A percentile compares a stretch with the other conserved stretches of the same genome.
Conservation (phyloP, 2,888 invertebrate genomes). For the Tachina lurida region DNA sequence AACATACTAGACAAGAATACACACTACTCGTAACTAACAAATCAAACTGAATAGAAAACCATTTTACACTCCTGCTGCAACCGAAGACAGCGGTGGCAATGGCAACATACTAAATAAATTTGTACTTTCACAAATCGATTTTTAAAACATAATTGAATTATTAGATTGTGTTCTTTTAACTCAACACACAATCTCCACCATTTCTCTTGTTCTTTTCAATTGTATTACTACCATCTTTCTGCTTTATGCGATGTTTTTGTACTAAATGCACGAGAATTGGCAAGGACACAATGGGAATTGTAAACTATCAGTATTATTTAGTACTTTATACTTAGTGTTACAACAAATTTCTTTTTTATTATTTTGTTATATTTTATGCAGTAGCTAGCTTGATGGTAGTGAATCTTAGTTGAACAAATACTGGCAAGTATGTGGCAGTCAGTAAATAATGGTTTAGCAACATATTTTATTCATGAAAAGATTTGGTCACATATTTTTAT, state of each 20-base stretch:
- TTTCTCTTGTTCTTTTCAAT: not conserved
- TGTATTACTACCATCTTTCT: not conserved
- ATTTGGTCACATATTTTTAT: not conserved
- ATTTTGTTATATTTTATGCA: slow-evolving; percentile 1
- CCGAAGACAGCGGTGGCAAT: slow-evolving; percentile 16
- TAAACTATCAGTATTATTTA: slow-evolving; percentile 30
- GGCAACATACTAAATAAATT: slow-evolving; percentile 52
- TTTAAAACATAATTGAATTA: slow-evolving; percentile 70
- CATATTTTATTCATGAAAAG: not conserved
- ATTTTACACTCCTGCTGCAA: slow-evolving; percentile 20
- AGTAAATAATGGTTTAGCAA: slow-evolving; percentile 45
- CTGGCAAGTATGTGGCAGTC: slow-evolving; percentile 8
- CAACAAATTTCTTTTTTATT: not conserved
- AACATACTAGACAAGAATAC: slow-evolving; percentile 4
- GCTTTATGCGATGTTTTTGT: not conserved
- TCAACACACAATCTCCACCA: not conserved
- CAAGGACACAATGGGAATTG: slow-evolving; percentile 52
- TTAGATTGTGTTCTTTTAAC: slow-evolving; percentile 55
- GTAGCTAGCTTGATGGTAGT: not conserved
- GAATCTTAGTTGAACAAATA: slow-evolving; percentile 19
- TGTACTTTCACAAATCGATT: slow-evolving; percentile 63
- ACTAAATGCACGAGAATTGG: slow-evolving; percentile 41
- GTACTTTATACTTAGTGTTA: slow-evolving; percentile 41
- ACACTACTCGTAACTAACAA: slow-evolving; percentile 31
- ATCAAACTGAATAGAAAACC: slow-evolving; percentile 29